These are phyloP conservation scores for Zenarchopterus dispar DNA, from an alignment of 2,797 vertebrate species.

Conservation along the genomic window DNA sequence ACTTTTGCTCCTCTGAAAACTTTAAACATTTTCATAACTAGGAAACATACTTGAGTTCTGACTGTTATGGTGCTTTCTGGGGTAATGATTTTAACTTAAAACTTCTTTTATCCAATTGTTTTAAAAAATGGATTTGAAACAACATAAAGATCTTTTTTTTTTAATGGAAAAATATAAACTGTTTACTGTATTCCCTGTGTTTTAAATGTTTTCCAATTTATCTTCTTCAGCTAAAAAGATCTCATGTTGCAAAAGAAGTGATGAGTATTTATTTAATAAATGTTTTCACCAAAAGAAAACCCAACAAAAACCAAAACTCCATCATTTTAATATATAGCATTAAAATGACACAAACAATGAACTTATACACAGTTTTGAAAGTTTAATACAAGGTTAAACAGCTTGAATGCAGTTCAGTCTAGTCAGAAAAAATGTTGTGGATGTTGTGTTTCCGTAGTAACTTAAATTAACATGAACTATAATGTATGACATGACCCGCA, in stretches of 20 bases:
- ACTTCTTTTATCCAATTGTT: too few species aligned
- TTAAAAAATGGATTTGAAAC: too few species aligned
- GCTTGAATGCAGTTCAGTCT: conserved; percentile 39
- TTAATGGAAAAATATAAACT: background rate
- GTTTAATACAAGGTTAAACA: conserved; percentile 59
- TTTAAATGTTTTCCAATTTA: background rate
- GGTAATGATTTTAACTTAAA: too few species aligned
- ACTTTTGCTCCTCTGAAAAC: too few species aligned
- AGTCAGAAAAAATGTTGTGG: background rate
- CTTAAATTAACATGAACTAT: conserved; percentile 64
- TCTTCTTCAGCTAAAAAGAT: background rate
- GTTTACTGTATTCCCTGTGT: background rate
- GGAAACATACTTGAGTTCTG: background rate
- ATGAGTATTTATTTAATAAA: background rate
- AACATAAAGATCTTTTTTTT: too few species aligned
- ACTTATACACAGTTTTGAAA: background rate
- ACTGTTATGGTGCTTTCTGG: too few species aligned
- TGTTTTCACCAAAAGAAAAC: background rate
- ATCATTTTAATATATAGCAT: background rate
- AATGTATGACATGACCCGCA: conserved; percentile 78
- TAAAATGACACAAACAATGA: conserved; percentile 3
- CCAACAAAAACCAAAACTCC: too few species aligned
- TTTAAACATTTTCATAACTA: background rate
- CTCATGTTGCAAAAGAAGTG: background rate
- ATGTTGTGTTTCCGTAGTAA: conserved; percentile 45